Evolutionary conservation across 2,113 vertebrate genomes (phyloP), one percentile per base, ranked within the genome.

Genomic region (Reinhardtius hippoglossoides): DNA sequence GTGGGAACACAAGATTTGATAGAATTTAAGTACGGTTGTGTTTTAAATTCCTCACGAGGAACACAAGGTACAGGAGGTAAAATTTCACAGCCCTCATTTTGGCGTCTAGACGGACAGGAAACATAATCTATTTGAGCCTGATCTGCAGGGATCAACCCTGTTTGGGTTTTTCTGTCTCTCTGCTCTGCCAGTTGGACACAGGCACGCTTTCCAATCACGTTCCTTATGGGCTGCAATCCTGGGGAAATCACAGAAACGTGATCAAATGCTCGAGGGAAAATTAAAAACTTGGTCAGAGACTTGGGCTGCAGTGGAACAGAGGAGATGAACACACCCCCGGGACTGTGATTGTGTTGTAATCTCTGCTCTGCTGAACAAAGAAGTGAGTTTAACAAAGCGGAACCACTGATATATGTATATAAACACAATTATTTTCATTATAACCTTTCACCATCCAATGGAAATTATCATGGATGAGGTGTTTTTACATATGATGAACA

Each of bases 231-330:
- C 60, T 46, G 46, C 60, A 83, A 69, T 83, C 61, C 31, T 12
- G n/a, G 56, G 15, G 52, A 85, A 76, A 27, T 68, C 61, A 26
- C 27, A 40, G 59, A 9, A 63, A 74, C 0, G 1, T 75, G 78
- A 87, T 86, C 71, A 81, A 76, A 86, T 55, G 62, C 58, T 77
- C 67, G 6, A 50, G 23, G 48, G 56, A 70, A 71, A 75, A 79
- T 76, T 63, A n/a, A 52, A 81, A 67, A 76, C 10, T 2, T 12
- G 24, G n/a, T 40, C 8, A 18, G 24, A 71, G 60, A 54, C 40
- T 74, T 80, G 3, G 56, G 37, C 35, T 61, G 40, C 35, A 50
- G 15, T 15, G 15, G 46, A 18, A 31, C 31, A 31, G 31, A 6
- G 46, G 46, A 50, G 59, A 70, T 59, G 62, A 72, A 69, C 9